phyloP scores from a whole-genome alignment of 2,113 vertebrate genomes.

The Sturnira hondurensis region DNA sequence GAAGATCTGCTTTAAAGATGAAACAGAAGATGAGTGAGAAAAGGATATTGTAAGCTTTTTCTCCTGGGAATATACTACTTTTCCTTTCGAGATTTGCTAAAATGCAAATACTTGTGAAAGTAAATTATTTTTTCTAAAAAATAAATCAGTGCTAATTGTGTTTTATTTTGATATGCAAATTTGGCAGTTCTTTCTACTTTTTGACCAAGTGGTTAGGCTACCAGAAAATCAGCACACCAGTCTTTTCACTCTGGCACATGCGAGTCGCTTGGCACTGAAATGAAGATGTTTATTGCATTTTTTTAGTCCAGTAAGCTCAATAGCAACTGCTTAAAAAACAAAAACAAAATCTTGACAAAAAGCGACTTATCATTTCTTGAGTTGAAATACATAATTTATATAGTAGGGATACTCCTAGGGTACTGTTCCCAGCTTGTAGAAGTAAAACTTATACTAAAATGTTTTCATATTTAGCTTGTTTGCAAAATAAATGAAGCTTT shows the following conservation, averaged over 20 bases:
- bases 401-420: not conserved
- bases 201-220: constrained; percentile 55
- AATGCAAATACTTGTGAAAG: constrained; percentile 28
- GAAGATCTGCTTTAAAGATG: not conserved
- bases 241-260: constrained; percentile 23
- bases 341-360: constrained; percentile 33
- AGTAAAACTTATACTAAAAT: not conserved
- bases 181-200: constrained; percentile 50
- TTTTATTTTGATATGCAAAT: constrained; percentile 38
- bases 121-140: constrained; percentile 12
- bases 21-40: not conserved
- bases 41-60: not conserved
- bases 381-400: constrained; percentile 1
- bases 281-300: constrained; percentile 62
- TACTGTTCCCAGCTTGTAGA: not conserved
- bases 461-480: not conserved
- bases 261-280: constrained; percentile 53
- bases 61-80: not conserved
- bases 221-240: constrained; percentile 46
- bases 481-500: constrained; percentile 35
- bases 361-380: not conserved
- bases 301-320: constrained; percentile 60
- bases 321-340: constrained; percentile 42
- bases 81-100: not conserved
- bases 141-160: not conserved